Base-by-base conservation (phyloP, 1,140 invertebrate species). In the Ptiloglossa arizonensis region DNA sequence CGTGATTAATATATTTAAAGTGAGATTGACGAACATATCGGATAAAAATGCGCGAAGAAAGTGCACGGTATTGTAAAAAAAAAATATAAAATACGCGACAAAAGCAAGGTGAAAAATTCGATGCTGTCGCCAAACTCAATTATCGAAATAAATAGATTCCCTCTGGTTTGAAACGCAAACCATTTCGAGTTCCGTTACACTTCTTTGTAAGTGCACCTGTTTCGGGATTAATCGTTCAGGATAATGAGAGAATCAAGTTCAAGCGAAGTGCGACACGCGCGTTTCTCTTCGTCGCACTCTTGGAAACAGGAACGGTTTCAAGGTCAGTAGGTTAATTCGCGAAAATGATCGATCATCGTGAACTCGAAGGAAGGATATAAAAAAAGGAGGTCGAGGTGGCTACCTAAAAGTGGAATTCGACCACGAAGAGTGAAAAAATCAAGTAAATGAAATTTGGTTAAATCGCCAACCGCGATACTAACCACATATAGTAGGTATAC, bases 301-400 rank as follows among this genome's bases (percentile, higher is more conserved):
- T 59, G 19, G 17, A 9, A 48, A n/a, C 54, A 9, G 13, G 13
- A 13, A 60, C 22, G 24, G 52, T 83, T 82, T 83, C 79, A 82
- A 48, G 81, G 80, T 66, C 68, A 82, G 48, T 76, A 56, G 81
- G 81, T 83, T 82, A 83, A 82, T 77, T 54, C 62, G 22, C 48
- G 22, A 72, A 83, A 67, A 60, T 46, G 67, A 82, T 68, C 60
- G 66, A 72, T 83, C 79, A 35, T 54, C 22, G 44, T 1, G 46
- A 35, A 9, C 38, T 17, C 11, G n/a, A 38, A 19, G n/a, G 19
- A 17, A 38, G 32, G 22, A 24, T 27, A 2, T 5, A 22, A 32
- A 35, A n/a, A 29, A 15, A 60, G 2, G 9, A 22, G 19, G n/a
- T 22, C 32, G 57, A 2, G 17, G 32, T 0, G 57, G 11, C 5